Base-by-base conservation (phyloP, 92 coral and sea anemone species). In the Phenganax subtilis region DNA sequence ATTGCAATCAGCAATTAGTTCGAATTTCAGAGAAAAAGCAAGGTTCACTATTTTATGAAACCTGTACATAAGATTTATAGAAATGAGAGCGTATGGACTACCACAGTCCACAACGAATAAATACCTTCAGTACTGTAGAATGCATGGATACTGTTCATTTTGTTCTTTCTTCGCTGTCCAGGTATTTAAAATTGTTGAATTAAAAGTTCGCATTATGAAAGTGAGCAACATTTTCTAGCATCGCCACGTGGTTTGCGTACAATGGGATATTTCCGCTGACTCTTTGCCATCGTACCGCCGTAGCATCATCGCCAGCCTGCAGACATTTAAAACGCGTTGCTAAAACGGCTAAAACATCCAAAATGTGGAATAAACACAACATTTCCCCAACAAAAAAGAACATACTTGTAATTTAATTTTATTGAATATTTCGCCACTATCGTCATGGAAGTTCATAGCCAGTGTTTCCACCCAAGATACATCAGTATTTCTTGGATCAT, bases 221-320 rank as follows among this genome's bases (percentile, higher is more conserved):
- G 64, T 87, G 90, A 55, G 98, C 92, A 12, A 93, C 98, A 85
- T 90, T 93, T 69, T 93, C 98, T 17, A 93, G 82, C 67, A 93
- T 93, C 30, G 97, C 87, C 84, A 89, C 90, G 89, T 93, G 98
- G 84, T 93, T 93, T 57, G 98, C 98, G 85, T 87, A 93, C 8
- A 93, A 88, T 53, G 98, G 98, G 60, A 93, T 93, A 85, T 93
- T 93, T 51, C 97, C 97, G 87, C 98, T 93, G 91, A 93, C 98
- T 52, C 98, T 85, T 81, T 93, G 98, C 98, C 98, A 93, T 70
- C 98, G 93, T 65, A 93, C 98, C 59, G 98, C 98, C 20, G 96
- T 90, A 72, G 98, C 98, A 75, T 94, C 98, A 69, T 94, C 98
- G 81, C 98, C 98, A 71, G 98, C 98, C 98, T 94, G 51, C 9